These are phyloP conservation scores for Botia almorhae DNA, from an alignment of 2,797 vertebrate species.

Conservation along the genomic window DNA sequence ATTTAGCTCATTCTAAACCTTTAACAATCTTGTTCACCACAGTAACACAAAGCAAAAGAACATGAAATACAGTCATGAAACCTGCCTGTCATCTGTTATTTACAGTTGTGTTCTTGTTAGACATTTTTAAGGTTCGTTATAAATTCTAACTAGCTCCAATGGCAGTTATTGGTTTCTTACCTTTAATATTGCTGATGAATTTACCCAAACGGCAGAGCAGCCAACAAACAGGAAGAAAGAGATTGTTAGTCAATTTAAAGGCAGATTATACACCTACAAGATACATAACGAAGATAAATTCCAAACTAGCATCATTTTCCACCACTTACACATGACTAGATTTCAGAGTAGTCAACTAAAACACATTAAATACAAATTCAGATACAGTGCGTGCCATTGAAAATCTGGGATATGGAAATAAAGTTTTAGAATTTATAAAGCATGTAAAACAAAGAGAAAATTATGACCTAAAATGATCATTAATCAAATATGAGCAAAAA, in stretches of 20 bases:
- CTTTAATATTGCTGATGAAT: constrained; percentile 33
- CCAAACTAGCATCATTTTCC: background rate
- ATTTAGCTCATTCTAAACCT: background rate
- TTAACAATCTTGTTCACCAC: background rate
- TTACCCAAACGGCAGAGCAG: background rate
- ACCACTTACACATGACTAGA: background rate
- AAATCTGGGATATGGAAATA: background rate
- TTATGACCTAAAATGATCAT: too few species aligned
- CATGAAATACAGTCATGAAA: background rate
- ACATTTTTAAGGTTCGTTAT: background rate
- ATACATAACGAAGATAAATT: background rate
- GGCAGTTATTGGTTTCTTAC: constrained; percentile 16
- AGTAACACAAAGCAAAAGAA: background rate
- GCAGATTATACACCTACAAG: background rate
- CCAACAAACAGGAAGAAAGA: background rate
- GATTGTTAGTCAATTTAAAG: background rate
- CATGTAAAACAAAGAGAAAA: too few species aligned
- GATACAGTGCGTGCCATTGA: background rate
- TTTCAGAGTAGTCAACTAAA: too few species aligned
- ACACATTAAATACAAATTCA: too few species aligned
- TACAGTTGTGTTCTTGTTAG: background rate
- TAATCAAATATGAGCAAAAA: too few species aligned
- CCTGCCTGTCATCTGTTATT: background rate
- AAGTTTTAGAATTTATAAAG: background rate
- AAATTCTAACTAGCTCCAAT: background rate